Conservation (phyloP, 1,140 invertebrate genomes). For the Drosophila fuyamai region DNA sequence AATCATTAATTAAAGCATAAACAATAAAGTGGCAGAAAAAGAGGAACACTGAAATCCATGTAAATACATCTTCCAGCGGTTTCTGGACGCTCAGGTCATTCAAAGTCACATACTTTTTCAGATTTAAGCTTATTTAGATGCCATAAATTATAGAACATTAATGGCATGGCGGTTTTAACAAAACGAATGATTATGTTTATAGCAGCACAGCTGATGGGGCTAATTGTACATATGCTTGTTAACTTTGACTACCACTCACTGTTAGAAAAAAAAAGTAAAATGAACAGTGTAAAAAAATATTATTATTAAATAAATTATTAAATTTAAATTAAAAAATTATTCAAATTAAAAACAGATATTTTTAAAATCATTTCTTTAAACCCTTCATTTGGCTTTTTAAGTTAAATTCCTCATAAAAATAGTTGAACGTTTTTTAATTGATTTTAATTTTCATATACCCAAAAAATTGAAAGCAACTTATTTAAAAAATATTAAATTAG, state of each 20-base stretch:
- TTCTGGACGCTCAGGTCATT: slow-evolving; percentile 3
- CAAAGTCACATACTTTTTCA: slow-evolving; percentile 15
- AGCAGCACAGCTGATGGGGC: slow-evolving; percentile 14
- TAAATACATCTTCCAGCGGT: too few relatives aligned
- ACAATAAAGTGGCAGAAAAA: not conserved
- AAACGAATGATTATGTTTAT: not conserved
- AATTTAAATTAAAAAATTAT: too few relatives aligned
- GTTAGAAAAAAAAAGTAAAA: not conserved
- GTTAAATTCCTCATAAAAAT: not conserved
- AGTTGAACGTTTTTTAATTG: too few relatives aligned
- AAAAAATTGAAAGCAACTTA: too few relatives aligned
- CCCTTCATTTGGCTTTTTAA: too few relatives aligned
- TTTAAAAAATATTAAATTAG: too few relatives aligned
- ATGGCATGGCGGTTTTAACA: not conserved
- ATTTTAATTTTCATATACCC: too few relatives aligned
- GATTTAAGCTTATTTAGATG: not conserved
- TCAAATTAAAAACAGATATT: too few relatives aligned
- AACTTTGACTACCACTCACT: not conserved
- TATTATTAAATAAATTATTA: too few relatives aligned
- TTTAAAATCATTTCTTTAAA: not conserved
- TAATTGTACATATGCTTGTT: not conserved
- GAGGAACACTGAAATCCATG: not conserved
- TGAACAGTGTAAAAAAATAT: too few relatives aligned
- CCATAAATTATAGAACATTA: not conserved
- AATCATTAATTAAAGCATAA: not conserved